Conservation (phyloP, 2,888 invertebrate genomes). For the Nebria brevicollis region DNA sequence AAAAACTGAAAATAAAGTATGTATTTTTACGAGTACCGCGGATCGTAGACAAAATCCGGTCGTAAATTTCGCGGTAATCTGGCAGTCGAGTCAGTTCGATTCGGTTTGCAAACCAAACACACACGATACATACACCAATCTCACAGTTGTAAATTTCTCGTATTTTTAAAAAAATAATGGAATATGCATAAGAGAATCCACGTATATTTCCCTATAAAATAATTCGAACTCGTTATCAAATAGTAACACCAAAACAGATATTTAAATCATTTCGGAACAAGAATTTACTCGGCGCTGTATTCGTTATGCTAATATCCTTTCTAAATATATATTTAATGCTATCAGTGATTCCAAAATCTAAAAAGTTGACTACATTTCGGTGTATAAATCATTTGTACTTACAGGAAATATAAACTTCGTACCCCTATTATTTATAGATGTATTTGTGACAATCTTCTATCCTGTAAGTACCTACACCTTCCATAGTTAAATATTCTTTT, state of each 20-base stretch:
- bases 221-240: too few species aligned
- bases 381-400: not conserved
- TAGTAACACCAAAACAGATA: too few species aligned
- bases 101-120: not conserved
- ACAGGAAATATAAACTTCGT: not conserved
- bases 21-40: slow-evolving; percentile 44
- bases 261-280: too few species aligned
- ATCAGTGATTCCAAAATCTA: not conserved
- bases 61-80: slow-evolving; percentile 45
- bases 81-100: slow-evolving; percentile 3
- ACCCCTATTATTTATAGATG: not conserved
- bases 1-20: slow-evolving; percentile 39
- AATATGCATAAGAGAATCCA: not conserved
- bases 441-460: not conserved
- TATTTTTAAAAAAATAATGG: not conserved
- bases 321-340: not conserved
- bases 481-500: not conserved
- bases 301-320: too few species aligned
- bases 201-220: too few species aligned
- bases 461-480: not conserved
- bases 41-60: slow-evolving; percentile 44
- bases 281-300: too few species aligned
- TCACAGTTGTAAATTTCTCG: not conserved
- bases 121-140: not conserved
- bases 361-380: not conserved